These are phyloP conservation scores for Baronia brevicornis DNA, from an alignment of 2,888 invertebrate species.

Conservation along the genomic window DNA sequence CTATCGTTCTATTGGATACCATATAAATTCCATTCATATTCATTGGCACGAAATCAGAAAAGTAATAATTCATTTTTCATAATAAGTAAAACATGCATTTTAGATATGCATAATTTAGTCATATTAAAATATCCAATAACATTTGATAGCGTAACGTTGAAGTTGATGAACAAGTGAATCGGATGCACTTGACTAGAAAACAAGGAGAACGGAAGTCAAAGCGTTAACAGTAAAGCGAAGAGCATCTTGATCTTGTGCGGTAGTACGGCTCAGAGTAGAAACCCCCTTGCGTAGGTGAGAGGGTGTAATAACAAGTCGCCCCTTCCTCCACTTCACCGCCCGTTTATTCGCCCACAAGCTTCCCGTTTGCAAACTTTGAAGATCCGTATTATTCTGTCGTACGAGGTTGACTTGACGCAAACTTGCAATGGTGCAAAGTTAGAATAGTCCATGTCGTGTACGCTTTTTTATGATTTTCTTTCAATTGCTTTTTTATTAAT, in stretches of 20 bases:
- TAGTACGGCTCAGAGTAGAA: constrained; percentile 55
- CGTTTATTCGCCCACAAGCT: constrained; percentile 48
- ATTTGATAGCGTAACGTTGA: constrained; percentile 31
- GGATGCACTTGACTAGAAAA: constrained; percentile 42
- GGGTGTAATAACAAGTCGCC: constrained; percentile 70
- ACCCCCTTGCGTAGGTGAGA: constrained; percentile 68
- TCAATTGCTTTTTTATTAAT: too few species aligned
- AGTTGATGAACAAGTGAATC: constrained; percentile 35
- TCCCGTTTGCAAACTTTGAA: constrained; percentile 60
- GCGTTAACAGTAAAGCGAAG: constrained; percentile 59
- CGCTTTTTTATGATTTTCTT: constrained; percentile 8
- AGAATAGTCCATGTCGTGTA: constrained; percentile 10
- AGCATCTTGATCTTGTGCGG: constrained; percentile 69
- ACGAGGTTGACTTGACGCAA: constrained; percentile 56
- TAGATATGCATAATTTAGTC: too few species aligned
- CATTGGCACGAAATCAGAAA: neutral
- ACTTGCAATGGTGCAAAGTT: constrained; percentile 45
- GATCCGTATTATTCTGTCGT: constrained; percentile 64
- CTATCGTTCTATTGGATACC: constrained; percentile 19
- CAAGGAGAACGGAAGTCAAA: constrained; percentile 47
- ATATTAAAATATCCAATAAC: too few species aligned
- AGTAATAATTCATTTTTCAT: too few species aligned
- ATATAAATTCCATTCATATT: too few species aligned
- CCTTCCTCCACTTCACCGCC: constrained; percentile 39
- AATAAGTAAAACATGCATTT: too few species aligned